These are phyloP conservation scores for Lepidochitona cinerea DNA, from an alignment of 2,888 invertebrate species.

Conservation along the genomic window DNA sequence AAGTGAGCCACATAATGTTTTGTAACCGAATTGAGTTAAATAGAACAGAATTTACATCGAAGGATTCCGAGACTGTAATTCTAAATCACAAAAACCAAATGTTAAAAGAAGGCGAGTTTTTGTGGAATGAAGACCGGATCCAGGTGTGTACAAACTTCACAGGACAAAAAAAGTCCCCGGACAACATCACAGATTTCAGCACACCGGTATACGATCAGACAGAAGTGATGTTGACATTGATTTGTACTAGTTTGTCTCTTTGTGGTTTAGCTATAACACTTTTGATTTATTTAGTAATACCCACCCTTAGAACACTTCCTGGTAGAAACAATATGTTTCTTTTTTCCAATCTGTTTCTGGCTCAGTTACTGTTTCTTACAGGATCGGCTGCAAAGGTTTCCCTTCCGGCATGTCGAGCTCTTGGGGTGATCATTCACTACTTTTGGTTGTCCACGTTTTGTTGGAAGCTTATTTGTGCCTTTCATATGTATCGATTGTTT, in stretches of 20 bases:
- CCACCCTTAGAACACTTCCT: not conserved
- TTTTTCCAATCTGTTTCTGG: not conserved
- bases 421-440: not conserved
- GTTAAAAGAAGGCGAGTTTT: not conserved
- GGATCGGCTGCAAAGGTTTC: not conserved
- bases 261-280: not conserved
- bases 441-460: not conserved
- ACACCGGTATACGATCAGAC: not conserved
- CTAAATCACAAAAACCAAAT: no score
- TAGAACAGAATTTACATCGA: no score
- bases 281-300: not conserved
- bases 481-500: not conserved
- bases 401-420: not conserved
- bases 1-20: no score
- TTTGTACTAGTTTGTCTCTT: not conserved
- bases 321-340: not conserved
- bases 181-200: not conserved
- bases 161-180: not conserved
- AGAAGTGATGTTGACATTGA: not conserved
- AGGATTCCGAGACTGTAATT: no score
- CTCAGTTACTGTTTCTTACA: not conserved
- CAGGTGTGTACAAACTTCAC: not conserved
- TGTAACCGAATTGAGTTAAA: no score
- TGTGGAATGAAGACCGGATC: not conserved
- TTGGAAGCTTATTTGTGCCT: conserved; percentile 1